phyloP scores from a whole-genome alignment of 2,113 vertebrate species.

The Nipponia nippon region DNA sequence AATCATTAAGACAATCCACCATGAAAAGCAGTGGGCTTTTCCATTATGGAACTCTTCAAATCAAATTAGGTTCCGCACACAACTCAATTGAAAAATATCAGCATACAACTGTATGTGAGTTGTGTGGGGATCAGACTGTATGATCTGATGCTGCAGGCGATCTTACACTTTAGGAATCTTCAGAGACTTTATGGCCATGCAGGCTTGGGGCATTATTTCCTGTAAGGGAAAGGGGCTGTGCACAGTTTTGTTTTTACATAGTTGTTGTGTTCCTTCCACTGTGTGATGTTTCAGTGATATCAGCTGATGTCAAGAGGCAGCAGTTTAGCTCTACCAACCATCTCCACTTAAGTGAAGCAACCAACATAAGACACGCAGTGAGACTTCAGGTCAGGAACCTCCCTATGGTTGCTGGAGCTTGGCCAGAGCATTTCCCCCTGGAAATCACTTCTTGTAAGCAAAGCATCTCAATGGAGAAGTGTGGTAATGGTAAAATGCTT shows the following conservation, averaged over 20 bases:
- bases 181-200: not conserved
- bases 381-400: not conserved
- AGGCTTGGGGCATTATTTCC: not conserved
- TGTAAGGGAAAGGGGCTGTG: not conserved
- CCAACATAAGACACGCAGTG: not conserved
- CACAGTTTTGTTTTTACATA: not conserved
- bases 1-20: not conserved
- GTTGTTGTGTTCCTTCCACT: not conserved
- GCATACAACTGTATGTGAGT: rapidly evolving
- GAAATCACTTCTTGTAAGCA: not conserved
- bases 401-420: not conserved
- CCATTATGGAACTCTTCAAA: not conserved
- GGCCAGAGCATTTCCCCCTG: not conserved
- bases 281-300: not conserved
- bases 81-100: not conserved
- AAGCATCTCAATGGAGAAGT: not conserved
- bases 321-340: not conserved
- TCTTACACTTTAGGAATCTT: not conserved
- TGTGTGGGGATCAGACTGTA: rapidly evolving
- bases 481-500: not conserved
- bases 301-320: not conserved
- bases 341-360: not conserved
- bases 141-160: not conserved
- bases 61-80: not conserved
- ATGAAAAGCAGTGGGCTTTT: not conserved